Base-by-base conservation (phyloP, 1,140 invertebrate genomes). In the Pentalonia nigronervosa region DNA sequence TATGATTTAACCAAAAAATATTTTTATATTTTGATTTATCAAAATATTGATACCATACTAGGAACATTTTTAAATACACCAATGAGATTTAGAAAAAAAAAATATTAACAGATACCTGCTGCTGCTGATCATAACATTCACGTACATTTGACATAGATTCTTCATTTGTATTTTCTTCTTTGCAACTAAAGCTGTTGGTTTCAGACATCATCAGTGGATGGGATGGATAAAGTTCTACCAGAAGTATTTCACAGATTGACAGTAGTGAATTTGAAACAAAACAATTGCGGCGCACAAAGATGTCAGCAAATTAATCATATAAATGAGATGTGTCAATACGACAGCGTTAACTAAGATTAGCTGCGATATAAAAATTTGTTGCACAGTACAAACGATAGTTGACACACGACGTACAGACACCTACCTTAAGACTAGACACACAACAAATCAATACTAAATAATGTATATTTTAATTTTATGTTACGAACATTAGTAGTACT, bases 321-420 rank as follows among this genome's bases (percentile, higher is more conserved):
- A 48, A 36, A 89, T 30, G 17, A 89, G 30, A 48, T 17, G n/a
- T 53, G 88, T 89, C 88, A 56, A 89, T 89, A 89, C 88, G 48
- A 89, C 88, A 89, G 48, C 88, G 88, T 89, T 23, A 89, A 89
- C 88, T 56, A 89, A 89, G 50, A 89, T 89, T 89, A 89, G 88
- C 88, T 89, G 88, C 48, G 88, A 89, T 89, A 41, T 53, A 23
- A 89, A 89, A 25, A 89, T 50, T 41, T 56, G 20, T 86, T 89
- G 88, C 88, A 89, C 88, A 89, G 88, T 89, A 89, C 88, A 53
- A 89, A 89, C 88, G 20, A 89, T 89, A 89, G 88, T 89, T 89
- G 88, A 89, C 88, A 50, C 88, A 89, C n/a, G 88, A 89, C 48
- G 88, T 89, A 89, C 23, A 21, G 48, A 89, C 88, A 89, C 88